phyloP scores from a whole-genome alignment of 2,888 invertebrate species.

The Miltochrista miniata region DNA sequence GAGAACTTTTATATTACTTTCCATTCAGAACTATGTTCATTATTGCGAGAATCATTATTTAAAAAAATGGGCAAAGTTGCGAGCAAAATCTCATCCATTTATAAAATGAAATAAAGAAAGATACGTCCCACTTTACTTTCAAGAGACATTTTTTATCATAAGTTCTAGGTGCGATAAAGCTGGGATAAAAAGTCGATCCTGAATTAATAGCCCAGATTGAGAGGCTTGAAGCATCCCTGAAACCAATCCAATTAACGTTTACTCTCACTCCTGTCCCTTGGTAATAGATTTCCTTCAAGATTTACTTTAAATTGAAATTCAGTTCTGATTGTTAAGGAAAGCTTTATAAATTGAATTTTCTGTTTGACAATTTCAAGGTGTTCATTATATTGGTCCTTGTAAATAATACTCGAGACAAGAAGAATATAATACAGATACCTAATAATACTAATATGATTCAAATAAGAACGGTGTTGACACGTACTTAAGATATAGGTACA shows the following conservation, averaged over 20 bases:
- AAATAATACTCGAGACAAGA: conserved; percentile 15
- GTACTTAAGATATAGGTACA: too few species aligned
- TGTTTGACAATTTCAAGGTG: neutral
- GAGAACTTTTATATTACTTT: too few species aligned
- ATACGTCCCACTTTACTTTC: conserved; percentile 4
- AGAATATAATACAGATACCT: too few species aligned
- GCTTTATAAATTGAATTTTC: neutral
- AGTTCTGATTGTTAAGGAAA: conserved; percentile 20
- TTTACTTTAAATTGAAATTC: conserved; percentile 35
- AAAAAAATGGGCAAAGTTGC: neutral
- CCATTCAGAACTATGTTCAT: too few species aligned
- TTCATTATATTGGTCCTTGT: neutral
- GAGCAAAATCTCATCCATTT: neutral
- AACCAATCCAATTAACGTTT: conserved; percentile 41
- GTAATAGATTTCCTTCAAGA: conserved; percentile 32
- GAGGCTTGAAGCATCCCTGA: conserved; percentile 19
- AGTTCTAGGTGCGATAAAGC: conserved; percentile 30
- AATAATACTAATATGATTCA: conserved; percentile 46
- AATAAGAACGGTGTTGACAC: conserved; percentile 55
- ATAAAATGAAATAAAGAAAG: neutral
- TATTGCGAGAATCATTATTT: neutral
- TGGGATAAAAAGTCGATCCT: conserved; percentile 30
- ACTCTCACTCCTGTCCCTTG: conserved; percentile 31
- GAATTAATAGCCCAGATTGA: conserved; percentile 35
- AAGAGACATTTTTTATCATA: conserved; percentile 16